Base-by-base conservation (phyloP, 2,113 vertebrate genomes). In the Genyomyrus donnyi region DNA sequence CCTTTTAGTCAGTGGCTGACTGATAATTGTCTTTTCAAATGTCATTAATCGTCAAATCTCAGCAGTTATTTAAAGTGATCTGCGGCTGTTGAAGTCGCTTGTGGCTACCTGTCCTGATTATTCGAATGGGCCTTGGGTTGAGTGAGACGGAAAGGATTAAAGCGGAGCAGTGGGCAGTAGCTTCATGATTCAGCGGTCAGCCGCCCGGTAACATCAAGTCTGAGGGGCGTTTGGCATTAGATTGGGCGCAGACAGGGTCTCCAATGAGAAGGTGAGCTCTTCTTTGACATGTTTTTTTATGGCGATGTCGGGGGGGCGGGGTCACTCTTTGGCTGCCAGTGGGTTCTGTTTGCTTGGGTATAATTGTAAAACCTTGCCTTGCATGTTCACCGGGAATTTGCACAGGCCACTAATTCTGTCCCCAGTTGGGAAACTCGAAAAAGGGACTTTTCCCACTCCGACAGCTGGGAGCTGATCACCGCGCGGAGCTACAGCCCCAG, bases 51-150 rank as follows among this genome's bases (percentile, higher is more conserved):
- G 10, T 31, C 62, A 70, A 31, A 31, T 31, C 31, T 70, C 62
- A 31, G n/a, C 62, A 91, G 90, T 90, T 86, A 90, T 88, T 91
- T 85, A 58, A 50, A 89, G 86, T 80, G 84, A 27, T 50, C 5
- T n/a, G 17, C 31, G 66, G 21, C 46, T 27, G 46, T 49, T 62
- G 84, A 74, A 87, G 46, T 35, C 48, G 39, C 88, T 58, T 42
- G 52, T 58, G 89, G 35, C 31, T 58, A 24, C 53, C 86, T 52
- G 8, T 77, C 52, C 83, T 56, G 42, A 49, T 91, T 90, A 88
- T 91, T 91, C 66, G 62, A 88, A 88, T 80, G 83, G 56, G 21
- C 88, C 91, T 85, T 89, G 56, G 85, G 83, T 85, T 87, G 42
- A 49, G 74, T 84, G 80, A 62, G 77, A 46, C 53, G 21, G 8